A percentile compares a stretch with the other conserved stretches of the same genome.
Evolutionary conservation across 2,888 invertebrate species (phyloP).

Genomic region (Tinea pellionella): DNA sequence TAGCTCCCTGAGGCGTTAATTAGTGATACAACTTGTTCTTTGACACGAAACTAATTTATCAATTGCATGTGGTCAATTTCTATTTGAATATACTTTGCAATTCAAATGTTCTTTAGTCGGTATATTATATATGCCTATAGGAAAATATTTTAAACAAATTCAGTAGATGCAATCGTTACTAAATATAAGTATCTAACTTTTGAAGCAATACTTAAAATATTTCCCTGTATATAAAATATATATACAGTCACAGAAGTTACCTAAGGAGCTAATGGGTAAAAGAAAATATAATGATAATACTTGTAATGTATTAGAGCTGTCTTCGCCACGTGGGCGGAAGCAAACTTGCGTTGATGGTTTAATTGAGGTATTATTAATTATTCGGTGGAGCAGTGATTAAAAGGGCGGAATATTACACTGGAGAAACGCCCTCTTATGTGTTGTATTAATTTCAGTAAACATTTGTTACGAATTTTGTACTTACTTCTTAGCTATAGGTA

Average conservation of each 20-base stretch:
- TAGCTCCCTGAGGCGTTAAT: constrained; percentile 58
- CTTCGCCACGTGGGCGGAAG: constrained; percentile 46
- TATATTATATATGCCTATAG: background rate
- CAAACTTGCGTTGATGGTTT: constrained; percentile 50
- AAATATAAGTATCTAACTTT: too few species aligned
- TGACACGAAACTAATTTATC: constrained; percentile 36
- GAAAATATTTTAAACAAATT: too few species aligned
- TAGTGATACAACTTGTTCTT: constrained; percentile 50
- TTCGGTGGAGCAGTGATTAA: constrained; percentile 52
- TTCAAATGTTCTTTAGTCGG: background rate
- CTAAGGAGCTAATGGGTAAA: too few species aligned
- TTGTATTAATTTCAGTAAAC: constrained; percentile 30
- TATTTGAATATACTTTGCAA: background rate
- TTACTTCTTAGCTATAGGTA: background rate
- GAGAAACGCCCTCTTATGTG: constrained; percentile 43
- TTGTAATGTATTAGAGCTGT: constrained; percentile 17
- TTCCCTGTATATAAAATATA: too few species aligned
- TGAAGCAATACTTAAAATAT: too few species aligned
- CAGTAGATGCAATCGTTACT: too few species aligned
- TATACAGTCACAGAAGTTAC: too few species aligned
- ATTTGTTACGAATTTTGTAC: background rate
- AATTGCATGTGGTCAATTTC: constrained; percentile 5
- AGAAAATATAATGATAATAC: background rate
- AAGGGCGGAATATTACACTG: constrained; percentile 52
- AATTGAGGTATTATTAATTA: constrained; percentile 64